Evolutionary conservation across 2,888 invertebrate species (phyloP).

Genomic region (Venusia cambrica): DNA sequence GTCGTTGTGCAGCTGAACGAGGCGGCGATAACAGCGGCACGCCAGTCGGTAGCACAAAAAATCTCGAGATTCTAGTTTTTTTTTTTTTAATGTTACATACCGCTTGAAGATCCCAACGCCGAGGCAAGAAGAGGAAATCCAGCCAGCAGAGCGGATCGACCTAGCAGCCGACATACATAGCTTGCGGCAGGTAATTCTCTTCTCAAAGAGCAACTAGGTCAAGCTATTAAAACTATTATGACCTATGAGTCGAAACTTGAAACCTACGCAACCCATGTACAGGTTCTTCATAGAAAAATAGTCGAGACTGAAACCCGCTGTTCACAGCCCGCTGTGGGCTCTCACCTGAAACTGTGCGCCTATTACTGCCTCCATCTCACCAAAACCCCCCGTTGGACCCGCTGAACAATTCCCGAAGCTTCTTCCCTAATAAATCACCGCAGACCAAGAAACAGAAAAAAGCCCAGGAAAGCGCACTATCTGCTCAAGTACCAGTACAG

Average conservation of each 20-base stretch:
- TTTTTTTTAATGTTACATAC: not conserved
- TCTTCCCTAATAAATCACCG: too few species aligned
- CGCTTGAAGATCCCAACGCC: not conserved
- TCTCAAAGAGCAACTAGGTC: constrained; percentile 1
- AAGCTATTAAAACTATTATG: not conserved
- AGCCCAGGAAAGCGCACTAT: too few species aligned
- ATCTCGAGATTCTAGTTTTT: not conserved
- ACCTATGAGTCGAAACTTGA: constrained; percentile 1
- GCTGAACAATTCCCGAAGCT: too few species aligned
- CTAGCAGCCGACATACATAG: constrained; percentile 1
- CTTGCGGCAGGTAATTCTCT: not conserved
- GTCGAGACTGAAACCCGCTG: not conserved
- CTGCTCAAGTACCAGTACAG: too few species aligned
- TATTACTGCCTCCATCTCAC: too few species aligned
- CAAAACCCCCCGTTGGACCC: too few species aligned
- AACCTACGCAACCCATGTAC: constrained; percentile 1
- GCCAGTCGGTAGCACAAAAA: not conserved
- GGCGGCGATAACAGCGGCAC: constrained; percentile 1
- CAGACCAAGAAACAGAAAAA: too few species aligned
- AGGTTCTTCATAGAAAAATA: not conserved
- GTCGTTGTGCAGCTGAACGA: constrained; percentile 1
- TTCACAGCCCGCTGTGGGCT: too few species aligned
- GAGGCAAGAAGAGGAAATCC: not conserved
- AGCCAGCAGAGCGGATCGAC: not conserved
- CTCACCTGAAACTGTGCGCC: too few species aligned